These are phyloP conservation scores for Ornithoptera priamus DNA, from an alignment of 2,888 invertebrate species.

Conservation along the genomic window DNA sequence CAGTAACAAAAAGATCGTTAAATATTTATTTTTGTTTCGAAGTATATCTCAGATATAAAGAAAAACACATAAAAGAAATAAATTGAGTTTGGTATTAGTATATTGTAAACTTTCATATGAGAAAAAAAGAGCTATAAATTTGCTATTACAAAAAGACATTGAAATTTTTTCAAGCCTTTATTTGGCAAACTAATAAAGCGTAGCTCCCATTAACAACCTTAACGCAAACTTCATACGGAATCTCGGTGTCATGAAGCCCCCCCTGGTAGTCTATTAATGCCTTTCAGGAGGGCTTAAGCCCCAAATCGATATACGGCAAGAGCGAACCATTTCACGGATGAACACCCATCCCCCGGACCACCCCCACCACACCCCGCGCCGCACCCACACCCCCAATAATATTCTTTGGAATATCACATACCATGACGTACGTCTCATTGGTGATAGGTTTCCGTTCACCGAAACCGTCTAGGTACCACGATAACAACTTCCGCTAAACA, in stretches of 20 bases:
- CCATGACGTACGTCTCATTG: not conserved
- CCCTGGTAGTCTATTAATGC: constrained; percentile 42
- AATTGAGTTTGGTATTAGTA: too few species aligned
- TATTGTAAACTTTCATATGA: too few species aligned
- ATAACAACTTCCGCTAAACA: too few species aligned
- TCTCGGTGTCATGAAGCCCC: constrained; percentile 27
- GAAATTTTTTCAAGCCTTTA: not conserved
- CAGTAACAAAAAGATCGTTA: too few species aligned
- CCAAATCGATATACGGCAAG: constrained; percentile 43
- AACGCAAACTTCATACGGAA: constrained; percentile 12
- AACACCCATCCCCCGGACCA: constrained; percentile 35
- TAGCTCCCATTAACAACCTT: constrained; percentile 12
- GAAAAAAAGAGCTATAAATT: too few species aligned
- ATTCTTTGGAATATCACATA: constrained; percentile 17
- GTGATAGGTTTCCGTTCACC: not conserved
- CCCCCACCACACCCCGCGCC: not conserved
- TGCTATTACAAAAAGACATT: too few species aligned
- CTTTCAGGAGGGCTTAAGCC: constrained; percentile 40
- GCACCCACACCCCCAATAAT: constrained; percentile 8
- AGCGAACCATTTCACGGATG: constrained; percentile 43
- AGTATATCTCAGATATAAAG: too few species aligned
- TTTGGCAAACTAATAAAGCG: not conserved
- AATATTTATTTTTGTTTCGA: too few species aligned
- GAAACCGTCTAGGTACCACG: too few species aligned
- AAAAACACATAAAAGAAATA: too few species aligned